phyloP scores from a whole-genome alignment of 2,113 vertebrate genomes.

The Telmatochromis bifrenatus region DNA sequence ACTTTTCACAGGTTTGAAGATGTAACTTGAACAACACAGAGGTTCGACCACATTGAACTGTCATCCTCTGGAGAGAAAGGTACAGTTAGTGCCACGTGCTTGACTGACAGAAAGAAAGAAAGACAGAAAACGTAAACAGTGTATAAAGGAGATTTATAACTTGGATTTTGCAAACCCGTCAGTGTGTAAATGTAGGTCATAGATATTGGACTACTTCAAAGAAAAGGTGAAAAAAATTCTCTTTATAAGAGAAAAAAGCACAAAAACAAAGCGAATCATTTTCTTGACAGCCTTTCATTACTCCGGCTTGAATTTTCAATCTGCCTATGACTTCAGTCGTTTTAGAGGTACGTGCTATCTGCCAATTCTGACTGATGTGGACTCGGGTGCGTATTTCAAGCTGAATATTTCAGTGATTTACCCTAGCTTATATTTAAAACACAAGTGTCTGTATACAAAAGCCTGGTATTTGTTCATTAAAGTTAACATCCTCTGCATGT shows the following conservation, averaged over 20 bases:
- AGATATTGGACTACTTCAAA: neutral
- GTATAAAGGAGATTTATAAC: neutral
- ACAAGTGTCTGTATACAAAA: neutral
- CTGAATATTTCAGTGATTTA: neutral
- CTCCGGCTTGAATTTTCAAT: neutral
- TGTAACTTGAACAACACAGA: neutral
- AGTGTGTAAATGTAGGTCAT: neutral
- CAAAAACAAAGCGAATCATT: neutral
- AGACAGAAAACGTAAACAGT: neutral
- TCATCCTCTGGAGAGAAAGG: neutral
- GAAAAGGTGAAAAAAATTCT: neutral
- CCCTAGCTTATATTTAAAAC: neutral
- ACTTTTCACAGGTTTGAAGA: neutral
- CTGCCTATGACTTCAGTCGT: neutral
- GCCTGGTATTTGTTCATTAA: neutral
- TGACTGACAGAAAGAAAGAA: neutral
- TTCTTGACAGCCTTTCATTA: neutral
- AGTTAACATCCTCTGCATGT: neutral
- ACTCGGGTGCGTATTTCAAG: neutral
- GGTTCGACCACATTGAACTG: neutral
- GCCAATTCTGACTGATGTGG: neutral
- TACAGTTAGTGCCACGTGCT: neutral
- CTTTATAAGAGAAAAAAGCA: neutral
- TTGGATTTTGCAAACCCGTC: neutral
- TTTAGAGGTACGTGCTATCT: neutral